Evolutionary conservation across 2,113 vertebrate species (phyloP), one percentile per base, ranked within the genome.

Genomic region (Trogon melanurus): DNA sequence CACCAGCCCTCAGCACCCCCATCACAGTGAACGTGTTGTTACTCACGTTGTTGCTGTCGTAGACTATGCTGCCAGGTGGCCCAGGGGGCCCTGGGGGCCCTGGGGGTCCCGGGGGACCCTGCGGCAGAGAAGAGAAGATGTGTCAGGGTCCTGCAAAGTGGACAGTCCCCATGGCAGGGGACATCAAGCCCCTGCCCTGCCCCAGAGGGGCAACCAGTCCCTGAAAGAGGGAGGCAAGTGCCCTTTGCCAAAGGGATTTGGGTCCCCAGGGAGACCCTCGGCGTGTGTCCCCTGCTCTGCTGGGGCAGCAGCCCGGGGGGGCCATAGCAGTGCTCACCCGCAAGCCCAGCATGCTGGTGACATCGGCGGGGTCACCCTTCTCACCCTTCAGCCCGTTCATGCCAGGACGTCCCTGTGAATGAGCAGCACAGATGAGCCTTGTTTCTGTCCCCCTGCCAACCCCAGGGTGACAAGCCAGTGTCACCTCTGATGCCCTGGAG

Each of bases 321-420:
- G 5, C 10, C 3, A 2, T 11, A 2, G 48, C 61, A 16, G 15
- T 13, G 95, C 99, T 99, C 88, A 99, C 99, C 95, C 85, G 95
- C 76, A 97, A 81, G 61, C 97, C 91, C 7, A 97, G 96, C 38
- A 97, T 85, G 6, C 94, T 13, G 6, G 97, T 96, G 60, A 91
- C 19, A 0, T 98, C 97, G 0, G 90, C 94, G 0, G 98, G 95
- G 32, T 99, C 99, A 10, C 99, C 99, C 88, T 98, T 99, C 93
- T 99, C 98, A 1, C 99, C 99, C 96, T 98, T 99, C 95, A 96
- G 80, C 12, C 99, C 99, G 0, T 99, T 99, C 94, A 99, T 97
- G 53, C 99, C 99, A 0, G 99, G 99, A 26, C 99, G 99, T 64
- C 99, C 99, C 99, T 99, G 58, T 0, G 3, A 79, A 66, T 32